phyloP scores from a whole-genome alignment of 2,113 vertebrate genomes.

The Puffinus mauretanicus region DNA sequence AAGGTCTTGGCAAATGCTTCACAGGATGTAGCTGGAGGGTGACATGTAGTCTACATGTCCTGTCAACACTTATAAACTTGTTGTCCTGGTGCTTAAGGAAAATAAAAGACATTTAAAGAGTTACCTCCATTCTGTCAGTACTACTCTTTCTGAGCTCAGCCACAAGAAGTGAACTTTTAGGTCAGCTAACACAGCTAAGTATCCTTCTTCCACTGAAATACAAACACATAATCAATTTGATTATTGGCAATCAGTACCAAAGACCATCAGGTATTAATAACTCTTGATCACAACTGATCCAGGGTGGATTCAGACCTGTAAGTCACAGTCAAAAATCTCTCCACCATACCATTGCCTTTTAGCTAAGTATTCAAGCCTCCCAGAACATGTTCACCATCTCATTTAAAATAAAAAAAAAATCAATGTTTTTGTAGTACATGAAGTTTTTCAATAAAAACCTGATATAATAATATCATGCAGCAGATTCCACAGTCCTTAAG shows the following conservation, averaged over 20 bases:
- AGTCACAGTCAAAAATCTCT: neutral
- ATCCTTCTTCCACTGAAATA: neutral
- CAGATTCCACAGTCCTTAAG: neutral
- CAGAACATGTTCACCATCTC: neutral
- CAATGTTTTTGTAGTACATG: slow-evolving; percentile 14
- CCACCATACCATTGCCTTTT: neutral
- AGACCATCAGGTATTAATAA: neutral
- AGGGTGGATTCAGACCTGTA: neutral
- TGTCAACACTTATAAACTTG: neutral
- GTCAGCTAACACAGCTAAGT: neutral
- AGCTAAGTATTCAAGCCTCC: neutral
- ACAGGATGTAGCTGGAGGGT: neutral
- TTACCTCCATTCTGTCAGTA: neutral
- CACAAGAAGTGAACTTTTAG: neutral
- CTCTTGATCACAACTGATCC: neutral
- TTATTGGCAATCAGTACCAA: neutral
- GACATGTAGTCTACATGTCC: neutral
- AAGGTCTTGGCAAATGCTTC: neutral
- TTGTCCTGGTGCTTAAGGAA: neutral
- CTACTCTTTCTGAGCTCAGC: neutral
- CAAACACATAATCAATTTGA: neutral
- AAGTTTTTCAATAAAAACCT: slow-evolving; percentile 33
- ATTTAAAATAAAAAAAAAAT: neutral
- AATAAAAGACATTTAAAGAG: neutral
- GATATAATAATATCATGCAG: slow-evolving; percentile 24